Base-by-base conservation (phyloP, 2,888 invertebrate genomes). In the Craniophora ligustri region DNA sequence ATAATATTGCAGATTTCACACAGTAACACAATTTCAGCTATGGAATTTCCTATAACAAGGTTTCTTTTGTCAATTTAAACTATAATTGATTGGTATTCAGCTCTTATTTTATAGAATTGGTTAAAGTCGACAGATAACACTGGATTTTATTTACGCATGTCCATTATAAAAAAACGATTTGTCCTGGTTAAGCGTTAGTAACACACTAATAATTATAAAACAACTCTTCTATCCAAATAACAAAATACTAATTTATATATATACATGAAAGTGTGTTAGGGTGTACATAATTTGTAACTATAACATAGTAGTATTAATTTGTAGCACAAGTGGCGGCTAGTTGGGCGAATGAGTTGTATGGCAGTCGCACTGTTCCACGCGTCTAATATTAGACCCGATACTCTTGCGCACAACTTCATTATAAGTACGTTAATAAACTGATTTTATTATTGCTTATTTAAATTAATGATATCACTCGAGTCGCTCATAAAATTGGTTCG, bases 221-320 rank as follows among this genome's bases (percentile, higher is more conserved):
- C 47, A 38, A 35, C 45, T 59, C 26, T 50, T 32, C 18, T 47
- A 64, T 34, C 28, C 41, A 15, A 65, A 36, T 40, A 59, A 51
- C 50, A 59, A 13, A 47, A 26, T 58, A 44, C 31, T n/a, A n/a
- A 59, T 51, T 44, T 44, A n/a, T n/a, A n/a, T 44, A 36, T 63
- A 19, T 51, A 63, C 47, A 66, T 51, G 39, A 19, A 42, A 39
- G 40, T 45, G 26, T 44, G 34, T 41, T 59, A 47, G 28, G 40
- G 44, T 48, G 42, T 28, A 40, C 51, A 59, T 10, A 45, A 59
- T 44, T 66, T 66, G 30, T 41, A 42, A 21, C 42, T 65, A 63
- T 47, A 66, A 66, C 34, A 59, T 35, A 58, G 23, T 63, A 35
- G 13, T 26, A 51, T 40, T 4, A 36, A 26, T 4, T 35, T 36